Conservation (phyloP, 2,888 invertebrate genomes). For the Muschampia plurimacula region DNA sequence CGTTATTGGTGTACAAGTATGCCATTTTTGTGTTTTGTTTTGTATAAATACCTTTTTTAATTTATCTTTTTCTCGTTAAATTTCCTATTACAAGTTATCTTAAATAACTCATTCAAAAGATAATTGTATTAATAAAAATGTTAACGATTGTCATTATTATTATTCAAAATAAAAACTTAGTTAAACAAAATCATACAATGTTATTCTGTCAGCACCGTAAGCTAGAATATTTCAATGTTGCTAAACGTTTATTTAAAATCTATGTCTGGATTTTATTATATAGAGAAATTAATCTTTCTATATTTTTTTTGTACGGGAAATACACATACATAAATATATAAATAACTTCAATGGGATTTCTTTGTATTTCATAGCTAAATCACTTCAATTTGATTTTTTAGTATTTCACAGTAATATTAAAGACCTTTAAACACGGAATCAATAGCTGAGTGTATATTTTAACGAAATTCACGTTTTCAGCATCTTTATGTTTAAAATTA, state of each 20-base stretch:
- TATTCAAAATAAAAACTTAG: not conserved
- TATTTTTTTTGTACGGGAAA: too few species aligned
- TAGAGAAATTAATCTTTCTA: too few species aligned
- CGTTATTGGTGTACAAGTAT: not conserved
- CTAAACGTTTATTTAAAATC: constrained; percentile 35
- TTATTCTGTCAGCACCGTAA: constrained; percentile 32
- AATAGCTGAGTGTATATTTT: too few species aligned
- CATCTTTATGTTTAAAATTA: too few species aligned
- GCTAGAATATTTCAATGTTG: constrained; percentile 30
- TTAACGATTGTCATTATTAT: not conserved
- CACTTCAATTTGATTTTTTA: too few species aligned
- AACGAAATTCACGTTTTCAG: too few species aligned
- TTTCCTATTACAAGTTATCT: not conserved
- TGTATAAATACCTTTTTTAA: constrained; percentile 1
- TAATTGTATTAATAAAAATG: not conserved
- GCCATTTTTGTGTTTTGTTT: not conserved
- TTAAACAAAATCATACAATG: constrained; percentile 2
- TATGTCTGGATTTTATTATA: not conserved
- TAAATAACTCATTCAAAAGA: not conserved
- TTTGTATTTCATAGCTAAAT: too few species aligned
- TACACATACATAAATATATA: too few species aligned
- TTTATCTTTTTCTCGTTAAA: not conserved
- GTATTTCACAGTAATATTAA: too few species aligned
- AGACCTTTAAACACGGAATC: too few species aligned
- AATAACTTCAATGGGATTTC: too few species aligned